A percentile compares a stretch with the other conserved stretches of the same genome.
phyloP scores from a whole-genome alignment of 2,888 invertebrate species.

The Hedya salicella region DNA sequence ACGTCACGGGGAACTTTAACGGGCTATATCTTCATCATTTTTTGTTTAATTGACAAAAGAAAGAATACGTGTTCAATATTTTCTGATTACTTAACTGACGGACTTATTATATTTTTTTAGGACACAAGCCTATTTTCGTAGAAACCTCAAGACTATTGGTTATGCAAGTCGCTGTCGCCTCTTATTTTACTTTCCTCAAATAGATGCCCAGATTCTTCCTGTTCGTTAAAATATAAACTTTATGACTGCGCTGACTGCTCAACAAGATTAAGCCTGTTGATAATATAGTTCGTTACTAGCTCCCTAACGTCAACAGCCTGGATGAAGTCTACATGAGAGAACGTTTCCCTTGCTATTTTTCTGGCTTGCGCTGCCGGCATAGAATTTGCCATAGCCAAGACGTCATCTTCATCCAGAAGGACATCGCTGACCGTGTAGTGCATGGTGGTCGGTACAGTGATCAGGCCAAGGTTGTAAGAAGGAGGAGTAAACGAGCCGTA shows the following conservation, averaged over 20 bases:
- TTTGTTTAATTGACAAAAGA: too few relatives aligned
- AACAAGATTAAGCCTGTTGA: constrained; percentile 41
- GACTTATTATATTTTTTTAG: too few relatives aligned
- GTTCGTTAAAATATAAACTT: not conserved
- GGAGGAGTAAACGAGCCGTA: constrained; percentile 47
- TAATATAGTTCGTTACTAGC: constrained; percentile 49
- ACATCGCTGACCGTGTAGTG: constrained; percentile 51
- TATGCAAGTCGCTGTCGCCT: too few relatives aligned
- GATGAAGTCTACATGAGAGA: constrained; percentile 51
- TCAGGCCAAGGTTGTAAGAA: constrained; percentile 47
- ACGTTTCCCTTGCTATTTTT: constrained; percentile 48
- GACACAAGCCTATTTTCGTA: too few relatives aligned
- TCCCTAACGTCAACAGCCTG: constrained; percentile 46
- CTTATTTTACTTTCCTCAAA: not conserved
- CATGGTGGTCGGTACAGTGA: constrained; percentile 49
- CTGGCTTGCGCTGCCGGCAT: constrained; percentile 48
- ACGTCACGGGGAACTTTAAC: too few relatives aligned
- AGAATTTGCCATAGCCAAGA: constrained; percentile 48
- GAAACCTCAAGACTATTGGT: too few relatives aligned
- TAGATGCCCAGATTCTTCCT: not conserved
- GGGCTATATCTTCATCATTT: too few relatives aligned
- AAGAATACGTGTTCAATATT: too few relatives aligned
- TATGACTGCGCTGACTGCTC: not conserved
- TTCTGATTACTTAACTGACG: too few relatives aligned
- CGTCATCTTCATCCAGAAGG: constrained; percentile 50